phyloP scores from a whole-genome alignment of 1,140 invertebrate species.

The Trypoxylus dichotomus region DNA sequence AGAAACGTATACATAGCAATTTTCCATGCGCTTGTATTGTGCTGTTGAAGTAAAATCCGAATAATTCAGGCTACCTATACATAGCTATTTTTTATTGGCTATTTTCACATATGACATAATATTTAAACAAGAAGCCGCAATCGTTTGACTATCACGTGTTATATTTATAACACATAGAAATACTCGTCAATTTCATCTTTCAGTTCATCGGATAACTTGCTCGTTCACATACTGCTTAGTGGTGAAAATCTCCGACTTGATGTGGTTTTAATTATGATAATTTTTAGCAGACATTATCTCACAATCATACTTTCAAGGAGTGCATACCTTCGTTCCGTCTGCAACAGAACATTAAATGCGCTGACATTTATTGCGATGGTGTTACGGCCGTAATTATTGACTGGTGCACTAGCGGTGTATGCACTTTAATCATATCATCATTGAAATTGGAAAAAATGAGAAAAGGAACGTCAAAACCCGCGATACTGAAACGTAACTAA shows the following conservation, averaged over 20 bases:
- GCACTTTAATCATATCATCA: slow-evolving; percentile 9
- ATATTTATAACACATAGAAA: no score
- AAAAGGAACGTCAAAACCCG: neutral
- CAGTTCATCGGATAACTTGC: no score
- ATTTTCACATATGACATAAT: no score
- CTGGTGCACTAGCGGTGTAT: neutral
- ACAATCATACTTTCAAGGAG: neutral
- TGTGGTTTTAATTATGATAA: neutral
- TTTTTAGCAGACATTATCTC: neutral
- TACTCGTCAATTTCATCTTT: no score
- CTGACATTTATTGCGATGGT: slow-evolving; percentile 11
- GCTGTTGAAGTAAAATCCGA: no score
- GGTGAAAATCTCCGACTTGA: neutral
- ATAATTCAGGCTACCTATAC: no score
- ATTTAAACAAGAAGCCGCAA: no score
- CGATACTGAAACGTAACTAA: slow-evolving; percentile 15
- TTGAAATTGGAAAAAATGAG: neutral
- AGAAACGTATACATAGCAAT: no score
- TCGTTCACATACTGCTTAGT: neutral
- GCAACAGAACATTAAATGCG: neutral
- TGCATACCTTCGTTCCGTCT: neutral
- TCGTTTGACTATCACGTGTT: no score
- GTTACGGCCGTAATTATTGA: neutral
- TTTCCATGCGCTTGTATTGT: no score
- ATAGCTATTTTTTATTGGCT: no score